A percentile compares a stretch with the other conserved stretches of the same genome.
These are phyloP conservation scores for Sinocyclocheilus grahami DNA, from an alignment of 2,113 vertebrate species.

Conservation along the genomic window DNA sequence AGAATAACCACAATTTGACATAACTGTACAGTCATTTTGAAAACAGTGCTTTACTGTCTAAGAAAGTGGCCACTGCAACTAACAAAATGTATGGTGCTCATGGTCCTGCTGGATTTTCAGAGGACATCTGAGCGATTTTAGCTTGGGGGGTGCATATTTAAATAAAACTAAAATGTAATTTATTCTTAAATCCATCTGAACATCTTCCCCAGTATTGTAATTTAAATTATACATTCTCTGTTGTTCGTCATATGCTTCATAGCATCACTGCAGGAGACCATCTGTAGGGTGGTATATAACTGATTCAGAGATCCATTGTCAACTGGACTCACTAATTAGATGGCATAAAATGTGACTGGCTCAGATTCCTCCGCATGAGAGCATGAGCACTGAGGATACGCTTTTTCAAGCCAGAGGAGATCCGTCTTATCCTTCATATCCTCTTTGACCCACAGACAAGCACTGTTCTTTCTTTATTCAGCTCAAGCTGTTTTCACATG, in stretches of 20 bases:
- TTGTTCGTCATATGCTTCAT: neutral
- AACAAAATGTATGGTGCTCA: neutral
- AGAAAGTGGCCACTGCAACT: slow-evolving; percentile 60
- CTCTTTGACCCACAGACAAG: slow-evolving; percentile 31
- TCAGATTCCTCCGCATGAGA: slow-evolving; percentile 35
- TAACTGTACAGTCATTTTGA: slow-evolving; percentile 76
- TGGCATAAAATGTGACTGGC: neutral
- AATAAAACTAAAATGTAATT: neutral
- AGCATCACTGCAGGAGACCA: slow-evolving; percentile 3
- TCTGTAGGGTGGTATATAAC: neutral
- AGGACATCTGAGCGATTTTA: slow-evolving; percentile 16
- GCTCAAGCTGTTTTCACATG: slow-evolving; percentile 37
- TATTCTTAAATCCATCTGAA: neutral
- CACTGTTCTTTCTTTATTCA: slow-evolving; percentile 27
- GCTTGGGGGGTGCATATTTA: neutral
- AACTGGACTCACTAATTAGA: neutral
- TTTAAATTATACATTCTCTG: neutral
- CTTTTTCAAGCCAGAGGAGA: slow-evolving; percentile 34
- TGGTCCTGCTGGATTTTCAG: neutral
- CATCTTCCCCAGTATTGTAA: neutral
- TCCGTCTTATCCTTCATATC: slow-evolving; percentile 49
- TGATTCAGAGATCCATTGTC: neutral
- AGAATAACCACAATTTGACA: slow-evolving; percentile 64
- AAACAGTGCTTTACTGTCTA: slow-evolving; percentile 69
- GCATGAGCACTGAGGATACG: too few species aligned